Evolutionary conservation across 2,797 vertebrate genomes (phyloP).

Genomic region (Sitta carolinensis): DNA sequence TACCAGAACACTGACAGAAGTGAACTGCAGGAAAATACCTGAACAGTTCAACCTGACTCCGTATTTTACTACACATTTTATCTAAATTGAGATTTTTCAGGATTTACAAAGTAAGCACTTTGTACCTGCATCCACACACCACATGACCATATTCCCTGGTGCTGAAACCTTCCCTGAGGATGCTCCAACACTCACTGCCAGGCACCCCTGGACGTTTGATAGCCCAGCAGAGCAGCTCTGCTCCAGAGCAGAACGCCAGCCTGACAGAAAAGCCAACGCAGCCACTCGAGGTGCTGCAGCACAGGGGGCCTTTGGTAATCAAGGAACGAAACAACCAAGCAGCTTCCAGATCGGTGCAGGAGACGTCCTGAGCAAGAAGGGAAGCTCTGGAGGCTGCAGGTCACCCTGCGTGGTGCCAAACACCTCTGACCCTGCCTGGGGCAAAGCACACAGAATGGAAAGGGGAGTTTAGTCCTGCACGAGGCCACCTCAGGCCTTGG

Average conservation of each 20-base stretch:
- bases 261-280: not conserved
- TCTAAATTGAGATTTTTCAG: not conserved
- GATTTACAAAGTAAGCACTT: not conserved
- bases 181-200: not conserved
- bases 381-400: not conserved
- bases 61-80: rapidly evolving
- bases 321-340: not conserved
- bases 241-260: not conserved
- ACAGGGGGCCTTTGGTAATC: not conserved
- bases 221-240: not conserved
- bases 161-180: not conserved
- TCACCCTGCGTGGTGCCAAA: rapidly evolving
- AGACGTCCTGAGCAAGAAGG: not conserved
- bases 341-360: not conserved
- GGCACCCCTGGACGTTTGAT: not conserved
- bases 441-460: not conserved
- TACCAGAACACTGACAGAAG: not conserved
- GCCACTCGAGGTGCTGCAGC: not conserved
- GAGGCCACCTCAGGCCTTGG: not conserved
- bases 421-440: not conserved
- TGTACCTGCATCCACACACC: rapidly evolving
- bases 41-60: not conserved
- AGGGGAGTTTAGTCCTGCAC: not conserved
- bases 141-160: rapidly evolving
- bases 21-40: rapidly evolving